Evolutionary conservation across 2,888 invertebrate genomes (phyloP), one percentile per base, ranked within the genome.

Genomic region (Noctua janthina): DNA sequence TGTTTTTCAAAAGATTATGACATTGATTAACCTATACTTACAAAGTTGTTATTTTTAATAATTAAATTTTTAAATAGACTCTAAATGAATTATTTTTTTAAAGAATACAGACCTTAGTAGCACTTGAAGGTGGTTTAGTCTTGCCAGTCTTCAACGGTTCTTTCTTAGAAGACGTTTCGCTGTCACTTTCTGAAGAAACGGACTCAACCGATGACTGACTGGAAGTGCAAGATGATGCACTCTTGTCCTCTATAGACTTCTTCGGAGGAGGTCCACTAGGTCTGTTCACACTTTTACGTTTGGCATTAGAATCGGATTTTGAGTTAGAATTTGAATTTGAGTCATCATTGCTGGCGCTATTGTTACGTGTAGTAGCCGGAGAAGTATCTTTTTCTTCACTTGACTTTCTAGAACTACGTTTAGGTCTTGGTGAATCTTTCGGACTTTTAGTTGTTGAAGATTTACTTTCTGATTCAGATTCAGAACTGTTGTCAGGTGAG

Each of bases 401-500:
- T 17, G 96, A 96, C 82, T 96, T 97, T 71, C 94, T 93, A 10
- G 95, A 91, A 23, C 91, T 89, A 75, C 94, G 92, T 85, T 96
- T 96, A 68, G 92, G 92, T 80, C 92, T 91, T 0, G 94, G 94
- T 11, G 96, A 95, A 11, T 83, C 89, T 89, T 96, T 96, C 0
- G 95, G 93, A 83, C 94, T 94, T 56, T 92, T 90, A 15, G 82
- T 88, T 0, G 85, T 92, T 0, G 94, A 92, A 29, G 91, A 91
- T 81, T 95, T 95, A 67, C 96, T 94, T 90, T 97, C 95, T 1
- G 96, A 91, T 90, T 96, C 95, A 73, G 95, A 95, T 92, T 95
- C 95, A 81, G 97, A 94, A 93, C 96, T 96, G 91, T 98, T 98
- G 88, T 98, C 98, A 0, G 98, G 98, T 76, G 98, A 98, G 91